Evolutionary conservation across 2,797 vertebrate species (phyloP), one percentile per base, ranked within the genome.

Genomic region (Pteropus rufus): DNA sequence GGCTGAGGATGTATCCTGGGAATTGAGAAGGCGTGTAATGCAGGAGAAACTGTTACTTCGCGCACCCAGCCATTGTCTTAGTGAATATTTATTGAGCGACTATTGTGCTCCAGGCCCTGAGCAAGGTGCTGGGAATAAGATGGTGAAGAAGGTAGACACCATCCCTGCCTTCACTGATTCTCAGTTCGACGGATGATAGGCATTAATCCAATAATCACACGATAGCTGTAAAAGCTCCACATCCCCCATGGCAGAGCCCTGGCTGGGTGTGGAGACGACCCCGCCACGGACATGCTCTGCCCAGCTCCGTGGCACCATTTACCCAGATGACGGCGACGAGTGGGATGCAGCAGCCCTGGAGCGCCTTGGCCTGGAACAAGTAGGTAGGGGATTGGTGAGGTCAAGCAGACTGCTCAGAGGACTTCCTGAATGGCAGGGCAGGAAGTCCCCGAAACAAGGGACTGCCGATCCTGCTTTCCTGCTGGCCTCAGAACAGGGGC

Each of bases 281-380:
- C 39, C 2, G 62, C 62, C 7, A 8, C 1, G 5, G 80, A 69
- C 5, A 2, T 1, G 7, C 0, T 0, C 46, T 12, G n/a, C 31
- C 4, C 21, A 23, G 18, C 16, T 19, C 73, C 24, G 2, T 15
- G 26, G 14, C 19, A 2, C 46, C 0, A 0, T 24, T 41, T 23
- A 72, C 24, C 24, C 12, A 18, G 31, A 11, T 15, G 58, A 16
- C 0, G 1, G 7, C 0, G 3, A 4, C 0, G 6, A n/a, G 0
- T 6, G 0, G 18, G 83, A 62, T 2, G 5, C 11, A 16, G 58
- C 65, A 58, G 64, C 49, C 36, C 46, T 9, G 29, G 39, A 0
- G 7, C 23, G 49, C 15, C 46, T n/a, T 19, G 84, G 26, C 56
- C 19, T 12, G 1, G 56, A 54, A 4, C 41, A 88, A 6, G 7